Evolutionary conservation across 2,888 invertebrate species (phyloP), one percentile per base, ranked within the genome.

Genomic region (Dyspetes luteomarginatus): DNA sequence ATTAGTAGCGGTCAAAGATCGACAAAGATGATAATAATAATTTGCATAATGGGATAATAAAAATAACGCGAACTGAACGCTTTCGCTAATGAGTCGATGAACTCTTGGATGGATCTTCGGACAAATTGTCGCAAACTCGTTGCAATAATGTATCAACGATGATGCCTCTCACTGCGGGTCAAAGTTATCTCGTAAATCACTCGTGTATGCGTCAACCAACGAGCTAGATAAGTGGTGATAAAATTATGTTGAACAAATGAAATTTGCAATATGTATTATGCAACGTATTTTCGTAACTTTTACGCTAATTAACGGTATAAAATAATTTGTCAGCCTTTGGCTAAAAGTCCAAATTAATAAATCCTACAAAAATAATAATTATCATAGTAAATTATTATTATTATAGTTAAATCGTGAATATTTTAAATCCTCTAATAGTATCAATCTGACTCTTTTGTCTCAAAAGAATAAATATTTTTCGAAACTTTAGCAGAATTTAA

Each of bases 141-240:
- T 17, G 48, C 43, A 41, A 62, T 9, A 41, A 41, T 60, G n/a
- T 0, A 22, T 43, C 22, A 41, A 43, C 24, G n/a, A n/a, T 24
- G 62, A 0, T 2, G 28, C 58, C 9, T n/a, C n/a, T 28, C 7
- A 22, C 7, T 12, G n/a, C 24, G 22, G 43, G 43, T 24, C 43
- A 24, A 43, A 62, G 41, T 62, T 62, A 36, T 30, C n/a, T 62
- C 43, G 26, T 62, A 62, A 41, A n/a, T 62, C 43, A 43, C 41
- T 43, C 43, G 22, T n/a, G n/a, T 43, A 43, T 62, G 62, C n/a
- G 24, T 62, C 62, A 62, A 62, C 43, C 62, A 62, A 62, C 62
- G 43, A 7, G 12, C 22, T 12, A 22, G 43, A 43, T 24, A 12
- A 41, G 43, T 15, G 43, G 62, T 12, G 48, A 19, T 15, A 17